phyloP scores from a whole-genome alignment of 2,888 invertebrate genomes.

The Cotesia congregata region DNA sequence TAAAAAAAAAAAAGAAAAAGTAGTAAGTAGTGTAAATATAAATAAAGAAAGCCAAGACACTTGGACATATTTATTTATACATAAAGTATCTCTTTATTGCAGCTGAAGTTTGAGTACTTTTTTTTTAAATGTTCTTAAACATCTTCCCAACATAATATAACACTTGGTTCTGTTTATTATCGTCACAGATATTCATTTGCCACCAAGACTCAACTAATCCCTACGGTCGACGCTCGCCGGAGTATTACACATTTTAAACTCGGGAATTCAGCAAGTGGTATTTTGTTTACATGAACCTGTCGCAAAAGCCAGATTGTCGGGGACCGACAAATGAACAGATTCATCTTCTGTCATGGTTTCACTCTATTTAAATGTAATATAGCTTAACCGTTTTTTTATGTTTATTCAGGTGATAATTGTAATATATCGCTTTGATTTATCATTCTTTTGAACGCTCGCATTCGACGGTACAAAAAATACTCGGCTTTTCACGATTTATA shows the following conservation, averaged over 20 bases:
- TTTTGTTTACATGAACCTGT: conserved; percentile 39
- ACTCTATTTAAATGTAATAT: neutral
- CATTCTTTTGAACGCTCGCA: neutral
- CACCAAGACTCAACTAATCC: conserved; percentile 24
- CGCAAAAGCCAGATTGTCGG: conserved; percentile 36
- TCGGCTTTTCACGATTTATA: too few species aligned
- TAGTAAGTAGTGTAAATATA: conserved; percentile 21
- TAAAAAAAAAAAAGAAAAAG: conserved; percentile 7
- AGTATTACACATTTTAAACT: conserved; percentile 22
- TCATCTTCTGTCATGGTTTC: conserved; percentile 24
- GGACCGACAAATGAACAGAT: conserved; percentile 38
- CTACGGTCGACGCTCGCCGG: neutral
- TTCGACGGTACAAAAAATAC: too few species aligned
- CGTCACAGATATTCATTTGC: conserved; percentile 27
- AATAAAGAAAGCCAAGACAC: conserved; percentile 24
- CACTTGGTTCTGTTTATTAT: conserved; percentile 28
- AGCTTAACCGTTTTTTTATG: neutral
- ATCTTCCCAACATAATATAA: neutral
- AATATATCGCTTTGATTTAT: conserved; percentile 7
- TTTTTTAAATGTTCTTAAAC: neutral
- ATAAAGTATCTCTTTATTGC: conserved; percentile 5
- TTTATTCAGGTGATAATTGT: conserved; percentile 30
- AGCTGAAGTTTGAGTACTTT: neutral
- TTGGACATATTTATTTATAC: neutral
- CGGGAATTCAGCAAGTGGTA: conserved; percentile 34